These are phyloP conservation scores for Colletes gigas DNA, from an alignment of 1,140 invertebrate species.

Conservation along the genomic window DNA sequence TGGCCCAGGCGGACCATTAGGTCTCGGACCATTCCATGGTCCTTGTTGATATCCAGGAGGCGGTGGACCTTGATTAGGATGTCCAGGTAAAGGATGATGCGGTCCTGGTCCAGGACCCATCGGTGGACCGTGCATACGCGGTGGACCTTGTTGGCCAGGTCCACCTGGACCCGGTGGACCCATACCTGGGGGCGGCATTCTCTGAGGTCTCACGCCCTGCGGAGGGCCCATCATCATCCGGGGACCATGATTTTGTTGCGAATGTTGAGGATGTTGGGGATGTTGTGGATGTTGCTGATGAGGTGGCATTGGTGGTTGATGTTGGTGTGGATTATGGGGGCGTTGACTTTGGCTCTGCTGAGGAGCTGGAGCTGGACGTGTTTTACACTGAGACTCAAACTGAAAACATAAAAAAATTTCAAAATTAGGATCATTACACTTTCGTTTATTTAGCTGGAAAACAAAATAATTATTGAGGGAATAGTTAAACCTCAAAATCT, in stretches of 20 bases:
- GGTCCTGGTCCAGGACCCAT: conserved; percentile 83
- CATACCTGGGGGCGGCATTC: conserved; percentile 86
- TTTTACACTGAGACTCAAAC: conserved; percentile 96
- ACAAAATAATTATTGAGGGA: background rate
- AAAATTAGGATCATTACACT: conserved; percentile 11
- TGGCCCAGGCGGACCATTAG: conserved; percentile 82
- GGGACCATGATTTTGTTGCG: conserved; percentile 83
- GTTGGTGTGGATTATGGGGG: conserved; percentile 80
- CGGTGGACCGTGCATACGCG: conserved; percentile 85
- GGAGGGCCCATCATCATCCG: conserved; percentile 87
- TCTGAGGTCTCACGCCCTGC: conserved; percentile 83
- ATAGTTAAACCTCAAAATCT: background rate
- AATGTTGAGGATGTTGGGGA: conserved; percentile 81
- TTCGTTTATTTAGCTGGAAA: background rate
- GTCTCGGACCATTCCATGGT: conserved; percentile 83
- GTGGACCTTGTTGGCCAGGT: conserved; percentile 80
- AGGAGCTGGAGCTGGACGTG: conserved; percentile 88
- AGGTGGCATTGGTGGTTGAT: conserved; percentile 78
- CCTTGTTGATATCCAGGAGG: conserved; percentile 83
- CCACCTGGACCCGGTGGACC: conserved; percentile 82
- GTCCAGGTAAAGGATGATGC: conserved; percentile 79
- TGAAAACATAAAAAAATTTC: conserved; percentile 74
- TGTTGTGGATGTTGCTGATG: conserved; percentile 80
- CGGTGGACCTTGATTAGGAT: conserved; percentile 81
- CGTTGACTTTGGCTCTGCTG: conserved; percentile 82